phyloP scores from a whole-genome alignment of 2,113 vertebrate species.

The Suricata suricatta region DNA sequence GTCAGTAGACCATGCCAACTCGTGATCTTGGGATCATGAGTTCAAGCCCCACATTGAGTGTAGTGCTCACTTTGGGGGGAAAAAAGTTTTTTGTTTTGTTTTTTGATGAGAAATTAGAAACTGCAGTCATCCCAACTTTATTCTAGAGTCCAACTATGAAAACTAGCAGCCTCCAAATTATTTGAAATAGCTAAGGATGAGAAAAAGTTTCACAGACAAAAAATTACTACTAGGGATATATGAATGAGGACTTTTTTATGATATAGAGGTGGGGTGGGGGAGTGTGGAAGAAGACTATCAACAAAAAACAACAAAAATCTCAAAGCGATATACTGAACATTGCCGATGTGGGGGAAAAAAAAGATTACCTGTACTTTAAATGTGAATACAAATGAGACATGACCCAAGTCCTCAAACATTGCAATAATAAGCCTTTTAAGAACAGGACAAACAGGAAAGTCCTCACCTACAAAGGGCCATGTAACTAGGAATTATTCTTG shows the following conservation, averaged over 20 bases:
- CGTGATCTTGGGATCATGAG: not conserved
- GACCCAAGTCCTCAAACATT: not conserved
- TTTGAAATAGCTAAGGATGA: constrained; percentile 26
- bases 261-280: not conserved
- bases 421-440: constrained; percentile 40
- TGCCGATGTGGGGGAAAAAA: not conserved
- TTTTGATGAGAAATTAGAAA: constrained; percentile 62
- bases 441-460: constrained; percentile 64
- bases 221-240: not conserved
- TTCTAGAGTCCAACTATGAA: not conserved
- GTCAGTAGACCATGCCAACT: not conserved
- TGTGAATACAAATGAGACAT: constrained; percentile 49
- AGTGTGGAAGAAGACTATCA: not conserved
- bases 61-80: not conserved
- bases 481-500: constrained; percentile 42
- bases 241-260: not conserved
- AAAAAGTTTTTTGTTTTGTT: not conserved
- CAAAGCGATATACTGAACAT: not conserved
- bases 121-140: constrained; percentile 50
- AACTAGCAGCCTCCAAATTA: not conserved
- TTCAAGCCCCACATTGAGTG: not conserved
- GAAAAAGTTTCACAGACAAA: not conserved
- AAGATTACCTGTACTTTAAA: constrained; percentile 29
- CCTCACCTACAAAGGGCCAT: constrained; percentile 18
- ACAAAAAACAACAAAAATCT: constrained; percentile 37